Conservation (phyloP, 2,888 invertebrate species). For the Andrena flavipes region DNA sequence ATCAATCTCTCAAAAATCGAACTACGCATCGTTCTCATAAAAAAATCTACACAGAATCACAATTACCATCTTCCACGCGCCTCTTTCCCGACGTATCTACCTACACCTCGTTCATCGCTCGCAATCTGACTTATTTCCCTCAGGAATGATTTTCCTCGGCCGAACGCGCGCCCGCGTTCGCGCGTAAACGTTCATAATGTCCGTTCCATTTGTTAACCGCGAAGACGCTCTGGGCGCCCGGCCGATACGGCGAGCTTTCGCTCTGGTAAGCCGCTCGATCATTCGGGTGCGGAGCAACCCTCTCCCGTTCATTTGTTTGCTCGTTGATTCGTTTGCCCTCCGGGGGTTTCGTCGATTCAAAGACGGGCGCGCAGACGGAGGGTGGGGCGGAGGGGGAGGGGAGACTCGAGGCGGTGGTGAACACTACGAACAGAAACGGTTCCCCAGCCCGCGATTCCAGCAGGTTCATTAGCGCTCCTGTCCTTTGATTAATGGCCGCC, state of each 20-base stretch:
- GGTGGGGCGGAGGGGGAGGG: slow-evolving; percentile 2
- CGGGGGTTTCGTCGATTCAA: slow-evolving; percentile 68
- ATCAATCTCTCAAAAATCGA: not conserved
- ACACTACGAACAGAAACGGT: slow-evolving; percentile 65
- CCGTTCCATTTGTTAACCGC: slow-evolving; percentile 38
- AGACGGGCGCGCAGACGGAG: slow-evolving; percentile 50
- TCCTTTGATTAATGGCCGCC: slow-evolving; percentile 82
- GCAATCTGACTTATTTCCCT: slow-evolving; percentile 11
- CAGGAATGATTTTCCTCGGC: slow-evolving; percentile 19
- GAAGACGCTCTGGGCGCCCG: slow-evolving; percentile 36
- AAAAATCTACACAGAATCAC: not conserved
- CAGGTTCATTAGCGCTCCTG: slow-evolving; percentile 82
- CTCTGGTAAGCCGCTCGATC: slow-evolving; percentile 65
- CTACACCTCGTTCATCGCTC: not conserved
- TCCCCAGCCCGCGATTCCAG: slow-evolving; percentile 72
- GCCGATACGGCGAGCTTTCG: slow-evolving; percentile 41
- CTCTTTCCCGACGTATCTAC: not conserved
- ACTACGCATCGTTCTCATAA: not conserved
- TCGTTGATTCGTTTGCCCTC: slow-evolving; percentile 71
- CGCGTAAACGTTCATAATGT: slow-evolving; percentile 58
- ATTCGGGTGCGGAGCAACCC: slow-evolving; percentile 50
- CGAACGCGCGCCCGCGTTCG: slow-evolving; percentile 29
- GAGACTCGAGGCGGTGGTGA: slow-evolving; percentile 20
- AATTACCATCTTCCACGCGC: too few species aligned
- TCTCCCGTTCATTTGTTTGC: slow-evolving; percentile 65